A percentile compares a stretch with the other conserved stretches of the same genome.
These are phyloP conservation scores for Phenganax subtilis DNA, from an alignment of 92 coral and sea anemone species.

Conservation along the genomic window DNA sequence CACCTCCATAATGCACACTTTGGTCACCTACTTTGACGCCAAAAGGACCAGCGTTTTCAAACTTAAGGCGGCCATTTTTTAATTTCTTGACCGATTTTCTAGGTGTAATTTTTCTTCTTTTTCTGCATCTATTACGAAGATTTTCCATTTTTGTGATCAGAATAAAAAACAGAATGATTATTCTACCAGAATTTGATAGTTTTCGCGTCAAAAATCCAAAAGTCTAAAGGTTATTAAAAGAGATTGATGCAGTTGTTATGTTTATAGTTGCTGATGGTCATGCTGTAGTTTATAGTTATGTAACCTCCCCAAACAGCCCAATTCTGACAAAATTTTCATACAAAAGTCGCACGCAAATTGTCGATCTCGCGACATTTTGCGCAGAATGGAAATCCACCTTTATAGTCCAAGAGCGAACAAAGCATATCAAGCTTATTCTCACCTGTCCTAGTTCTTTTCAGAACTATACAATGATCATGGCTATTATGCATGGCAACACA, in stretches of 20 bases:
- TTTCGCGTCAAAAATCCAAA: constrained; percentile 30
- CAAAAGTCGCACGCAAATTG: too few relatives aligned
- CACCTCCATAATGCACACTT: background rate
- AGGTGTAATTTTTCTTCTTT: background rate
- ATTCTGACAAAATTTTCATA: too few relatives aligned
- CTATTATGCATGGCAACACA: too few relatives aligned
- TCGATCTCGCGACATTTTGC: too few relatives aligned
- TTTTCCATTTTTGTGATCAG: background rate
- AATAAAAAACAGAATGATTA: background rate
- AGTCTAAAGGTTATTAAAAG: constrained; percentile 44
- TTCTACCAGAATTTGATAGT: background rate
- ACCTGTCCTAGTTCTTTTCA: too few relatives aligned
- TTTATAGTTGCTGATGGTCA: constrained; percentile 33
- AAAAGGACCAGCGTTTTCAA: background rate
- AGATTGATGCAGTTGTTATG: too few relatives aligned
- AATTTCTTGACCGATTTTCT: background rate
- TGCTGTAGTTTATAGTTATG: constrained; percentile 23
- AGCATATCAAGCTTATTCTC: too few relatives aligned
- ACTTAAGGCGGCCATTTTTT: background rate
- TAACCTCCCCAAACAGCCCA: constrained; percentile 32
- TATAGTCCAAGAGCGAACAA: too few relatives aligned
- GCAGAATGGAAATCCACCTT: too few relatives aligned
- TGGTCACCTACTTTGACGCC: background rate
- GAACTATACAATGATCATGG: too few relatives aligned
- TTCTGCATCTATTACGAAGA: background rate